Base-by-base conservation (phyloP, 2,797 vertebrate species). In the Cossypha niveicapilla region DNA sequence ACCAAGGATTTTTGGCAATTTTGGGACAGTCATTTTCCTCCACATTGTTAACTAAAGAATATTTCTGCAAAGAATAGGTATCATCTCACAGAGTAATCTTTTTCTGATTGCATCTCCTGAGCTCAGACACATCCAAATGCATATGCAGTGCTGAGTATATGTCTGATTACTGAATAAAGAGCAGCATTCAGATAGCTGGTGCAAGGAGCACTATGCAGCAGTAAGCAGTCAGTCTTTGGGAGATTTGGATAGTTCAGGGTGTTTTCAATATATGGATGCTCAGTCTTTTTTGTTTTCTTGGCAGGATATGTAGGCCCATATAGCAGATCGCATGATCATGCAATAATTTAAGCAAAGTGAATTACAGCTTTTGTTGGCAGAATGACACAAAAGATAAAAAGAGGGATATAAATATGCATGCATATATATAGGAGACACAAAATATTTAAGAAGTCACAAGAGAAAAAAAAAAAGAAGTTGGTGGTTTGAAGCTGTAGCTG, bases 111-210 rank as follows among this genome's bases (percentile, higher is more conserved):
- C 61, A 72, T 75, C 66, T 87, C 62, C 72, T 42, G 65, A 89
- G 58, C 53, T 91, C 54, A 89, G 84, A 37, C 32, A 32, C 19
- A 90, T 25, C 58, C 65, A 75, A 82, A 86, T 50, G 44, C 12
- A 2, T 71, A 35, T 3, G 3, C 41, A 83, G 47, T 45, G 56
- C 75, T 58, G 86, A 62, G 39, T 47, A 13, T 3, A 1, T 54
- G 71, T 47, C 74, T 92, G 86, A 83, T 94, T 83, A 42, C n/a
- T 65, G 84, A 94, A 92, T 65, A 73, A 77, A 92, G 25, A 89
- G 18, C 56, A 87, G 53, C 58, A 75, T 92, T 90, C 81, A 73
- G 84, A 74, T 18, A 78, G 61, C 50, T 91, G 76, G 56, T 82
- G 42, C 72, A 88, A 71, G 71, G 73, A 85, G 48, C 39, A 7